Percentiles rank a stretch among this genome's conserved stretches.
These are phyloP conservation scores for Sylvilagus floridanus DNA, from an alignment of 2,797 vertebrate genomes.

Conservation along the genomic window DNA sequence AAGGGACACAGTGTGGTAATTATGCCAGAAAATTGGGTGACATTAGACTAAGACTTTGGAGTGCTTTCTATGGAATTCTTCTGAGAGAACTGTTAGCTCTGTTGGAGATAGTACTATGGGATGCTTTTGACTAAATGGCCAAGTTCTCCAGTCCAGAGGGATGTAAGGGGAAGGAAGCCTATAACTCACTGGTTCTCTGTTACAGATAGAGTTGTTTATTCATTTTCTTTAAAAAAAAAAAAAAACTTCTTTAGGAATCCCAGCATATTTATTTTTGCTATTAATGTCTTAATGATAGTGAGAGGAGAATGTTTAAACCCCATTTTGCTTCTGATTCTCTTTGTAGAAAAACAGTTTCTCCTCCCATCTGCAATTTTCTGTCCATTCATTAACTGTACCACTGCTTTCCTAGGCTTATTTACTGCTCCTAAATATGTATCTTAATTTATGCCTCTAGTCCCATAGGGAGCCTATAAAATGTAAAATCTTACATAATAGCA, in stretches of 20 bases:
- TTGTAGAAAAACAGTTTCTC: constrained; percentile 69
- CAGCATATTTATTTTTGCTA: constrained; percentile 69
- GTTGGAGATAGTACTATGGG: constrained; percentile 26
- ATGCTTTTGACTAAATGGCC: constrained; percentile 69
- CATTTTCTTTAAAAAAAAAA: constrained; percentile 14
- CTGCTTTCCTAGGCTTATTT: constrained; percentile 78
- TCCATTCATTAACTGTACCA: constrained; percentile 76
- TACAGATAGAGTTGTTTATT: constrained; percentile 43
- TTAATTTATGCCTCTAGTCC: constrained; percentile 63
- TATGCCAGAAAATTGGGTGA: constrained; percentile 24
- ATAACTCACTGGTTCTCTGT: constrained; percentile 19
- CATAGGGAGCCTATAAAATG: constrained; percentile 60
- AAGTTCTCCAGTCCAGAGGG: neutral
- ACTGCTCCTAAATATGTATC: constrained; percentile 82
- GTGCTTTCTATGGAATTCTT: constrained; percentile 47
- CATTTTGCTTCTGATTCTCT: constrained; percentile 72
- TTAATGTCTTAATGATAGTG: constrained; percentile 74
- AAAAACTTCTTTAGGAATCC: constrained; percentile 69
- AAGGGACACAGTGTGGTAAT: constrained; percentile 19
- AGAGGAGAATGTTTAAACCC: constrained; percentile 71
- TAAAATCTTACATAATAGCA: constrained; percentile 77
- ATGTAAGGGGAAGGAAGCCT: neutral
- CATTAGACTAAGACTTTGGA: constrained; percentile 53
- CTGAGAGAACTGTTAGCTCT: constrained; percentile 61
- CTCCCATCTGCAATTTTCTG: constrained; percentile 71